These are phyloP conservation scores for Netelia inedita DNA, from an alignment of 2,888 invertebrate species.

Conservation along the genomic window DNA sequence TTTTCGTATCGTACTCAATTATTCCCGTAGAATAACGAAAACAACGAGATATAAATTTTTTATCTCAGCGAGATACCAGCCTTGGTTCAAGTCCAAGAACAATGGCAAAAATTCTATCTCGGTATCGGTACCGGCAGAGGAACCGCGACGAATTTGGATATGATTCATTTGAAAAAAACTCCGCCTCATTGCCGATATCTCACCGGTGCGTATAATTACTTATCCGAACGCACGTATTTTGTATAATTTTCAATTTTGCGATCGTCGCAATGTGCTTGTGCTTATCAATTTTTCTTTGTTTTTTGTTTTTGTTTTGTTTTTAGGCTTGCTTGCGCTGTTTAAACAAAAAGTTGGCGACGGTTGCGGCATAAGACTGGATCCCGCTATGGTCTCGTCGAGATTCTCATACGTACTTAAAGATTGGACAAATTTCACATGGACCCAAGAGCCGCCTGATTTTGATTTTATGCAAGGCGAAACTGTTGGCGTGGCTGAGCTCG, in stretches of 20 bases:
- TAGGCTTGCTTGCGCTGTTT: constrained; percentile 92
- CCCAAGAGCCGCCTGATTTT: constrained; percentile 87
- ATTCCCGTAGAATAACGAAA: not conserved
- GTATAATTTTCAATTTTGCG: not conserved
- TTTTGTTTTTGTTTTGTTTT: no score
- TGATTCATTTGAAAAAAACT: constrained; percentile 93
- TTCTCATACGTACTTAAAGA: constrained; percentile 91
- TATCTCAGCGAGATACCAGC: constrained; percentile 90
- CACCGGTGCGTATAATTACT: constrained; percentile 86
- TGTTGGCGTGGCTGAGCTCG: constrained; percentile 86
- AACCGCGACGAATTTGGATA: constrained; percentile 94
- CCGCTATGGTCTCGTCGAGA: constrained; percentile 90
- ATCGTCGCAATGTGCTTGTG: not conserved
- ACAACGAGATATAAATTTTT: constrained; percentile 11
- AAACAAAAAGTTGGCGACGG: constrained; percentile 92
- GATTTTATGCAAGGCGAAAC: constrained; percentile 87
- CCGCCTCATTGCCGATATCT: constrained; percentile 94
- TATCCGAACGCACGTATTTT: constrained; percentile 13
- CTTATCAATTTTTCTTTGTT: constrained; percentile 19
- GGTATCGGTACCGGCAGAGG: constrained; percentile 93
- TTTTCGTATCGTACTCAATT: not conserved
- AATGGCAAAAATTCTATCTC: constrained; percentile 92
- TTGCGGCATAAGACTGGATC: constrained; percentile 86
- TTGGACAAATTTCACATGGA: constrained; percentile 88
- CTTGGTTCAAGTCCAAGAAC: constrained; percentile 94